A percentile compares a stretch with the other conserved stretches of the same genome.
Evolutionary conservation across 2,888 invertebrate species (phyloP).

Genomic region (Volucella zonaria): DNA sequence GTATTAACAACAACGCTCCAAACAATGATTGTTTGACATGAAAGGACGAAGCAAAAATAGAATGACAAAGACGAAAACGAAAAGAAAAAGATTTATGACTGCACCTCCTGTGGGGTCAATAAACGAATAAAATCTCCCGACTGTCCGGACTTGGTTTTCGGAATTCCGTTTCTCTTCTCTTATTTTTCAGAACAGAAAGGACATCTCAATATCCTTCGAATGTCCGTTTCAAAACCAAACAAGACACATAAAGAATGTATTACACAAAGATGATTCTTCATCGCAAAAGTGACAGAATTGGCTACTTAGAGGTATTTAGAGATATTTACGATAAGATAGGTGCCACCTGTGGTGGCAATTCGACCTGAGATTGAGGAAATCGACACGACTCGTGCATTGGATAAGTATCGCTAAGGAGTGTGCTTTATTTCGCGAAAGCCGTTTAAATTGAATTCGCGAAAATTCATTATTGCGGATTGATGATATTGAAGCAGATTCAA

Average conservation of each 20-base stretch:
- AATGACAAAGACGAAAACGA: conserved; percentile 31
- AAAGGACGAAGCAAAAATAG: conserved; percentile 36
- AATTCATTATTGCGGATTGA: conserved; percentile 46
- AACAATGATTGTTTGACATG: conserved; percentile 64
- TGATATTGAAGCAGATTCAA: conserved; percentile 15
- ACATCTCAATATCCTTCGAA: conserved; percentile 42
- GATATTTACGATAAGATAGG: conserved; percentile 56
- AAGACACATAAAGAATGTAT: conserved; percentile 10
- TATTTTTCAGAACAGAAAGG: conserved; percentile 34
- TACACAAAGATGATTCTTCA: conserved; percentile 25
- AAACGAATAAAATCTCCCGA: conserved; percentile 69
- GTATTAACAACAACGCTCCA: conserved; percentile 59
- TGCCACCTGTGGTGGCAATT: conserved; percentile 39
- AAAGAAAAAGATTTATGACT: conserved; percentile 62
- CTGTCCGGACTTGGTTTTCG: conserved; percentile 62
- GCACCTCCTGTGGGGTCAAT: conserved; percentile 72
- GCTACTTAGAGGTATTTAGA: conserved; percentile 64
- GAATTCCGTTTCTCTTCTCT: conserved; percentile 52
- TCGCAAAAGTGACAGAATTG: conserved; percentile 26
- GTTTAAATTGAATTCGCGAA: conserved; percentile 42
- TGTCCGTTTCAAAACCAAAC: conserved; percentile 55
- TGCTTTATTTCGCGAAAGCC: conserved; percentile 47
- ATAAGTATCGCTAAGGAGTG: conserved; percentile 38
- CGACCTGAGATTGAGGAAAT: conserved; percentile 12
- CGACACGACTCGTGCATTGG: conserved; percentile 21